Evolutionary conservation across 2,888 invertebrate genomes (phyloP).

Genomic region (Argyra leucocephala): DNA sequence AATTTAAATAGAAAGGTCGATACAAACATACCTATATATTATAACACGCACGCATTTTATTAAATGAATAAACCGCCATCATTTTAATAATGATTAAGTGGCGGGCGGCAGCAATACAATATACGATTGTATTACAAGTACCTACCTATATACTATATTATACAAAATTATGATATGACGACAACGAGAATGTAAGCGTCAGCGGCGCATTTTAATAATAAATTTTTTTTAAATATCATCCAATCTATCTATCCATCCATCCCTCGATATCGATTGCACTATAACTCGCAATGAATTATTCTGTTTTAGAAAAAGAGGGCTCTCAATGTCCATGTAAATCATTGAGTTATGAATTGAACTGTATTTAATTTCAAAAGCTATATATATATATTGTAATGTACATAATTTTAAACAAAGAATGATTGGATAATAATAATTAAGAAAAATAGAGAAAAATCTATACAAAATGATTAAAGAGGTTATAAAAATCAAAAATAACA

Average conservation of each 20-base stretch:
- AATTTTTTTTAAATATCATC: neutral
- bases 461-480: no score
- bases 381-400: neutral
- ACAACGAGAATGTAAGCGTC: neutral
- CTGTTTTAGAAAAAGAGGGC: neutral
- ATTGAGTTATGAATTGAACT: neutral
- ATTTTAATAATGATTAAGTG: slow-evolving; percentile 6
- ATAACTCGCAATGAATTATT: neutral
- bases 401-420: neutral
- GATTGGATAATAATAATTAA: neutral
- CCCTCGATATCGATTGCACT: neutral
- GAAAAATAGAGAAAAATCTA: neutral
- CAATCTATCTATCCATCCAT: neutral
- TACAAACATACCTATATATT: no score
- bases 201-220: neutral
- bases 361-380: neutral
- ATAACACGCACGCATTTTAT: slow-evolving; percentile 2
- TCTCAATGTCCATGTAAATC: slow-evolving; percentile 4
- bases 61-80: neutral
- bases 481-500: no score
- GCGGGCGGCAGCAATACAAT: neutral
- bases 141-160: neutral
- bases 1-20: neutral
- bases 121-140: neutral
- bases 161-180: neutral